Evolutionary conservation across 2,888 invertebrate genomes (phyloP).

Genomic region (Ischnura elegans): DNA sequence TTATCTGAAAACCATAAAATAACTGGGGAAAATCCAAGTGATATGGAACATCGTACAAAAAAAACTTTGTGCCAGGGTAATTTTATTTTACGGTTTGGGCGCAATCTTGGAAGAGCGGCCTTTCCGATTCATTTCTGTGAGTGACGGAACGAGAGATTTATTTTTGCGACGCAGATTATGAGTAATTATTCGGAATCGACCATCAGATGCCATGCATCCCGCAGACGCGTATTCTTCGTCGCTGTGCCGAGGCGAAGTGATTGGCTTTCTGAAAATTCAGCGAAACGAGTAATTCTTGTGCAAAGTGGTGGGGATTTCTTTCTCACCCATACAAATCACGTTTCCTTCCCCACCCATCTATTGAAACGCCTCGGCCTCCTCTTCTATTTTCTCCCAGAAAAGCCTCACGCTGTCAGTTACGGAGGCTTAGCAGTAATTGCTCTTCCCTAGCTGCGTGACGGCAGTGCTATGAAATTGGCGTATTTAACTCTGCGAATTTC

Average conservation of each 20-base stretch:
- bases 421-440: background rate
- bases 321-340: background rate
- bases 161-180: background rate
- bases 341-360: background rate
- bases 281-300: background rate
- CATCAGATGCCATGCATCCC: background rate
- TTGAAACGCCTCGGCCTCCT: background rate
- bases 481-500: too few species aligned
- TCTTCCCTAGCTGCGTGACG: background rate
- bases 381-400: background rate
- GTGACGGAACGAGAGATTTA: background rate
- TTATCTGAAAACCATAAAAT: too few species aligned
- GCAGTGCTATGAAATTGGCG: too few species aligned
- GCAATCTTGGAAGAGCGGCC: background rate
- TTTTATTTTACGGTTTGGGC: background rate
- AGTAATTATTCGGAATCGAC: background rate
- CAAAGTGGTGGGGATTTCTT: background rate
- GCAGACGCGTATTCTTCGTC: background rate
- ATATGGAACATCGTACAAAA: too few species aligned
- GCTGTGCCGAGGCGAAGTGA: background rate
- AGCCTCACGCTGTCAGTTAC: background rate
- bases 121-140: background rate
- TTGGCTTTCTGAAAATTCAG: background rate
- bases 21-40: too few species aligned
- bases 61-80: background rate